Conservation (phyloP, 1,140 invertebrate species). For the Caenorhabditis briggsae region DNA sequence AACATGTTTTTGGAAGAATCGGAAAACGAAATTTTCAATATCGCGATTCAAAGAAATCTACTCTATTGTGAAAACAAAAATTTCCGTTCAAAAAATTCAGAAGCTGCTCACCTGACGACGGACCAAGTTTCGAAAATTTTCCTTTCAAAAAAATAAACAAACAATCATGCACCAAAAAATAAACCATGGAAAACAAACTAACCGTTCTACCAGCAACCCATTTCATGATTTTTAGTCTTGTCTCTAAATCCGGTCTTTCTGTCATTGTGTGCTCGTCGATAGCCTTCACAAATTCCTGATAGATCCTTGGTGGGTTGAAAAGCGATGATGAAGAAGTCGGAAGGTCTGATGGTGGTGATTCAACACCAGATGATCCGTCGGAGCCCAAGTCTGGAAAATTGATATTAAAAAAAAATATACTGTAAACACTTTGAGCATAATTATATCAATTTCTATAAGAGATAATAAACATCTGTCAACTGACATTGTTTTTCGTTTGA, state of each 20-base stretch:
- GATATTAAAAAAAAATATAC: neutral
- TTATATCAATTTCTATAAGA: no score
- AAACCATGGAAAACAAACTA: conserved; percentile 22
- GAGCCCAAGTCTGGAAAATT: conserved; percentile 50
- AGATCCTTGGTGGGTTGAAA: conserved; percentile 57
- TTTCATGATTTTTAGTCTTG: conserved; percentile 66
- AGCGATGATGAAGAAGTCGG: conserved; percentile 65
- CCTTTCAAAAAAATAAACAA: neutral
- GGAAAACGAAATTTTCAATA: no score
- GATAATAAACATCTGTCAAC: no score
- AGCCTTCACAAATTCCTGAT: conserved; percentile 64
- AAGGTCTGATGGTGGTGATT: conserved; percentile 64
- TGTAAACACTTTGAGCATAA: no score
- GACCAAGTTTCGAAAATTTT: neutral
- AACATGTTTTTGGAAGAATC: no score
- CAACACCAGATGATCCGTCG: conserved; percentile 57
- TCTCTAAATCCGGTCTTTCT: conserved; percentile 64
- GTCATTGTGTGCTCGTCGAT: conserved; percentile 66
- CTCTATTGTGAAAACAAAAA: no score
- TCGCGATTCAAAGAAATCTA: no score
- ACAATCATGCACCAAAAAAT: neutral
- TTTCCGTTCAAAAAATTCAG: no score
- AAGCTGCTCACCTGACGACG: no score
- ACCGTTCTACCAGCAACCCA: conserved; percentile 62
- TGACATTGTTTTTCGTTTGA: no score